phyloP scores from a whole-genome alignment of 2,888 invertebrate genomes.

The Leptinotarsa haldemani region DNA sequence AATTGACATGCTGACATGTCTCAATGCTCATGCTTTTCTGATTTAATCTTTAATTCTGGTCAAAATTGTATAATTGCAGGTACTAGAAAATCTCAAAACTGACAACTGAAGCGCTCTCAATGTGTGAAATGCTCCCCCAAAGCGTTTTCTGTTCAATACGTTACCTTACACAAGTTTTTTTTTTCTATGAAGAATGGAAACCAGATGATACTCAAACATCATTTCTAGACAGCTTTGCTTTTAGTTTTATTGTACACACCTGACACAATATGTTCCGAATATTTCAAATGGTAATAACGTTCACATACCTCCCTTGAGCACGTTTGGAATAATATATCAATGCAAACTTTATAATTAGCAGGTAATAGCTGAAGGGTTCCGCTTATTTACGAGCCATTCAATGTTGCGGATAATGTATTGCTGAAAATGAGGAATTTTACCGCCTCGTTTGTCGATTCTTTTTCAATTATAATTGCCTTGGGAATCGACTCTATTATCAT shows the following conservation, averaged over 20 bases:
- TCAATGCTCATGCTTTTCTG: no score
- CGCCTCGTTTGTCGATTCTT: slow-evolving; percentile 11
- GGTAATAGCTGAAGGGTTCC: slow-evolving; percentile 26
- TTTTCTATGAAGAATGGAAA: neutral
- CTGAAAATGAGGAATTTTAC: slow-evolving; percentile 27
- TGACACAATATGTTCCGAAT: slow-evolving; percentile 1
- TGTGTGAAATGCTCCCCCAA: no score
- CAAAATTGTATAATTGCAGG: no score
- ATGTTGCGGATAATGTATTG: slow-evolving; percentile 25
- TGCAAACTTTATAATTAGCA: slow-evolving; percentile 28
- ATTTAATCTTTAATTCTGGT: no score
- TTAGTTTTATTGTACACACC: neutral
- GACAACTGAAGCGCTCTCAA: no score
- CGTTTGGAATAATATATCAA: slow-evolving; percentile 28
- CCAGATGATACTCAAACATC: neutral
- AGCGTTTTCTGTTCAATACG: no score
- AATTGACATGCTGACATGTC: no score
- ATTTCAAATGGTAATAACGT: slow-evolving; percentile 11
- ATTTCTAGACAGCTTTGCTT: neutral
- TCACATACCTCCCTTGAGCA: slow-evolving; percentile 13
- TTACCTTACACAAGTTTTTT: neutral
- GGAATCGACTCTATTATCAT: slow-evolving; percentile 9
- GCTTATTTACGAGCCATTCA: slow-evolving; percentile 28
- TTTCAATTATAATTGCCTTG: slow-evolving; percentile 27
- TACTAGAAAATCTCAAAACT: no score